phyloP scores from a whole-genome alignment of 2,888 invertebrate genomes.

The Chloroclysta siterata region DNA sequence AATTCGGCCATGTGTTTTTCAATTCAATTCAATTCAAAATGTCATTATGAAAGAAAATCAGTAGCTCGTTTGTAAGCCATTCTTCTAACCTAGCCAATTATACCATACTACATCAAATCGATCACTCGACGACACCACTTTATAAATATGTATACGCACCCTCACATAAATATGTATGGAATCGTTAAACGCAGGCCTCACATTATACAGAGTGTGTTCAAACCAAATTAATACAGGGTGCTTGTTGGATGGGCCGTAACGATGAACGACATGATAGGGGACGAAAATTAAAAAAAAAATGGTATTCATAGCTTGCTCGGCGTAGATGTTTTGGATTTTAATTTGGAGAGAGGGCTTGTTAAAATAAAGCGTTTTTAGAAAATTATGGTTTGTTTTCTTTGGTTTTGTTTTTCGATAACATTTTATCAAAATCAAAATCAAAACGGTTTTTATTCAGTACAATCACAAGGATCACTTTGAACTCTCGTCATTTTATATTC shows the following conservation, averaged over 20 bases:
- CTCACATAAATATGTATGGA: conserved; percentile 45
- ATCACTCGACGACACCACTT: conserved; percentile 39
- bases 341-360: conserved; percentile 9
- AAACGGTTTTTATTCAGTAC: no score
- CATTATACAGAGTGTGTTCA: conserved; percentile 44
- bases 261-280: conserved; percentile 35
- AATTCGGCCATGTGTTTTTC: no score
- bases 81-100: conserved; percentile 26
- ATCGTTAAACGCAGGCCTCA: conserved; percentile 45
- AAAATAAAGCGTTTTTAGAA: conserved; percentile 1
- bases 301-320: conserved; percentile 34
- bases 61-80: conserved; percentile 5
- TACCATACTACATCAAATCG: conserved; percentile 34
- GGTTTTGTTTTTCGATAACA: neutral
- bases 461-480: no score
- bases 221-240: conserved; percentile 45
- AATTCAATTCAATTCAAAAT: no score
- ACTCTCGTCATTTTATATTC: no score
- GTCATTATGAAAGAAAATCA: no score
- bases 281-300: conserved; percentile 36
- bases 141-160: conserved; percentile 42
- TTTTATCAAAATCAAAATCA: no score
- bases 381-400: neutral
- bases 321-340: conserved; percentile 20
- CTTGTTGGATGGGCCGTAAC: conserved; percentile 41